Evolutionary conservation across 1,140 invertebrate genomes (phyloP).

Genomic region (Cydia strobilella): DNA sequence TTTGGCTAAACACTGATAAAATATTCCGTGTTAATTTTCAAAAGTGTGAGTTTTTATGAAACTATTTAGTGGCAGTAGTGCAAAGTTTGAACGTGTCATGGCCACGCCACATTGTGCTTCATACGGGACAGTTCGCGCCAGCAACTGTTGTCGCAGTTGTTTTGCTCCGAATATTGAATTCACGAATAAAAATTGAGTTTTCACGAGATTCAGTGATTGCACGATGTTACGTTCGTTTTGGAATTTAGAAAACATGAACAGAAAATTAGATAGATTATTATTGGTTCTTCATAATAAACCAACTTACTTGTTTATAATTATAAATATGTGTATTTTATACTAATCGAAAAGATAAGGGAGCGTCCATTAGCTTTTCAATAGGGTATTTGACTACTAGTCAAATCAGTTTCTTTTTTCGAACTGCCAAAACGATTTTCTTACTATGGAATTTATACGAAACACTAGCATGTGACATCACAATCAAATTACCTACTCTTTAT

Average conservation of each 20-base stretch:
- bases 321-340: no score
- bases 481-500: no score
- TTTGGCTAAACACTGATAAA: no score
- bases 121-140: not conserved
- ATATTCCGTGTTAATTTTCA: not conserved
- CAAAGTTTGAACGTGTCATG: slow-evolving; percentile 17
- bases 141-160: slow-evolving; percentile 18
- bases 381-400: no score
- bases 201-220: slow-evolving; percentile 1
- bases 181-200: slow-evolving; percentile 25
- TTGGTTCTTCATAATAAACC: not conserved
- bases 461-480: no score
- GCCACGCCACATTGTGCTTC: not conserved
- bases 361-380: no score
- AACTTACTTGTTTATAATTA: not conserved
- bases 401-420: no score
- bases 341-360: no score
- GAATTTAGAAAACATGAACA: not conserved
- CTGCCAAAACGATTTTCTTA: no score
- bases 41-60: not conserved
- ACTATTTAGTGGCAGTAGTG: slow-evolving; percentile 11
- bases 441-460: no score
- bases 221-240: not conserved
- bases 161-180: slow-evolving; percentile 23
- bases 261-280: not conserved